Conservation (phyloP, 2,113 vertebrate genomes). For the Chamaetylas fuelleborni region DNA sequence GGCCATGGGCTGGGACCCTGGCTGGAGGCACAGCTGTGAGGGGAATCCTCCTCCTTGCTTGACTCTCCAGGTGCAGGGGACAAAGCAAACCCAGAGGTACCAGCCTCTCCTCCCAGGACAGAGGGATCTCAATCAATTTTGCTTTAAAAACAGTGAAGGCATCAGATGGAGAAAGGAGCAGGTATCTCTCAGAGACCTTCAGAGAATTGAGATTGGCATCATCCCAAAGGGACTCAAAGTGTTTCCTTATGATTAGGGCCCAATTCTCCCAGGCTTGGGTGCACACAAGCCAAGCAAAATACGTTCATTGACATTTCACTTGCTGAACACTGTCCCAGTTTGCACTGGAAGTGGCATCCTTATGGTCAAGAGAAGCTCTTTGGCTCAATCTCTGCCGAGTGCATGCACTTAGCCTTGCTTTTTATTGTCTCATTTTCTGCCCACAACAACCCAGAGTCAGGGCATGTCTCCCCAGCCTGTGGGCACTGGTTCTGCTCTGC, state of each 20-base stretch:
- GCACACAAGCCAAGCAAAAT: neutral
- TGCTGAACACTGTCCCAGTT: neutral
- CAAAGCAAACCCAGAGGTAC: neutral
- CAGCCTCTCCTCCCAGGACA: neutral
- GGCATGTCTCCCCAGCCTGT: neutral
- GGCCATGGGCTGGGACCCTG: rapidly evolving
- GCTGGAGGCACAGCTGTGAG: neutral
- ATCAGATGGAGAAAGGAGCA: rapidly evolving
- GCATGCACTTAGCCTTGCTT: neutral
- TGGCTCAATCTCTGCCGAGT: rapidly evolving
- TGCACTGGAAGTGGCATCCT: neutral
- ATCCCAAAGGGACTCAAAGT: neutral
- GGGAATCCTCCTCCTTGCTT: neutral
- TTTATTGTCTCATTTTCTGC: neutral
- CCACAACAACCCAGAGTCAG: no score
- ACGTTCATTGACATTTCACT: neutral
- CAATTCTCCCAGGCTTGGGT: neutral
- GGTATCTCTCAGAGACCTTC: neutral
- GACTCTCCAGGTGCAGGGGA: neutral
- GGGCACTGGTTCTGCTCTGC: rapidly evolving
- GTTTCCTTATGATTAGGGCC: neutral
- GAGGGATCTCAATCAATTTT: neutral
- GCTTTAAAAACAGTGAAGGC: neutral
- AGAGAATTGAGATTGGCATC: neutral
- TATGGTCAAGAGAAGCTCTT: neutral